Base-by-base conservation (phyloP, 2,888 invertebrate species). In the Drosophila niveifrons region DNA sequence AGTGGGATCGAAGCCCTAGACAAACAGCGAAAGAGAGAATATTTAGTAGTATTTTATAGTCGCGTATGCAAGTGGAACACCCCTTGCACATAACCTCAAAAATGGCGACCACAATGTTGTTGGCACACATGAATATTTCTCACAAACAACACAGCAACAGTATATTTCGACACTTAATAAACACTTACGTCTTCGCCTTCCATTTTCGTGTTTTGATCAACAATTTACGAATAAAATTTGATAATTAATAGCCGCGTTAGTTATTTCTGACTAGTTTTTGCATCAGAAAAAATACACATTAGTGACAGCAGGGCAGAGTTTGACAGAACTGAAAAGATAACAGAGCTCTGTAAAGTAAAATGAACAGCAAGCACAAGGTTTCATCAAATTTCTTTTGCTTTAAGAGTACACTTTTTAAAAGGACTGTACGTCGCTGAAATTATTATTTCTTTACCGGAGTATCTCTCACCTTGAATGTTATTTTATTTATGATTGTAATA, bases 1-100 rank as follows among this genome's bases (percentile, higher is more conserved):
- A 77, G 95, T 95, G 28, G 97, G 96, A 93, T 98, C 98, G 92
- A 98, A 97, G 89, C 96, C 95, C 97, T 94, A 78, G 11, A 10
- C 10, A 57, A 66, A 80, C 67, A 2, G 9, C 4, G 46, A 23
- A 28, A n/a, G 13, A 23, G 4, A n/a, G 18, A 23, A 48, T 47
- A 15, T 29, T 13, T 10, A 47, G 4, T 17, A 50, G 18, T 41
- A 41, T 28, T 48, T 29, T 18, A 10, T 43, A 59, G 29, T 50
- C 48, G 43, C 29, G 56, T 41, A 66, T 36, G 58, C 48, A 65
- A 65, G 57, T 56, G 58, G 28, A 47, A 62, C 48, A 43, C 61
- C 46, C 61, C 67, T 65, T 36, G 34, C 8, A 75, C 75, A 75
- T 75, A 75, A 75, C 75, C 75, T 75, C 77, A 75, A 52, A 77